Evolutionary conservation across 1,140 invertebrate species (phyloP), one percentile per base, ranked within the genome.

Genomic region (Apis dorsata): DNA sequence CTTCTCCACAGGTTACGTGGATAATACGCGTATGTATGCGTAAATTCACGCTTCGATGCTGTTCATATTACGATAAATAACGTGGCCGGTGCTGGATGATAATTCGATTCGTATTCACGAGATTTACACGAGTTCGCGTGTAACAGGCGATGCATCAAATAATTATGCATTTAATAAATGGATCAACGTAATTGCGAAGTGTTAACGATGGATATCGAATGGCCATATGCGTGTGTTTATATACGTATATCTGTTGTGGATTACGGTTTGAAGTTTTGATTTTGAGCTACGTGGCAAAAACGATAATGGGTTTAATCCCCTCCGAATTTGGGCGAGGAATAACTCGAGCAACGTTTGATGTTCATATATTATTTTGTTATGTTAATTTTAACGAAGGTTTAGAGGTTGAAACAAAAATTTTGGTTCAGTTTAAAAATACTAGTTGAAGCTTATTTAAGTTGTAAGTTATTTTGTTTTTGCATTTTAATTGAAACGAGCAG

Each of bases 21-120:
- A 44, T 21, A 70, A 57, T 51, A 49, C 34, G 15, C n/a, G 19
- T 24, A 24, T 53, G 53, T n/a, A 24, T 13, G 59, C 57, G 28
- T 44, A 44, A 69, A 74, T 57, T 49, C 55, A 51, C 59, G 68
- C 24, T 15, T 11, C 57, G 60, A 66, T 81, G 44, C 19, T 49
- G 44, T 34, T 49, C 60, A 34, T 57, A 63, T 81, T 71, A 74
- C 57, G 57, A 81, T 74, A 65, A 81, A 65, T 74, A 60, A 51
- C 44, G 28, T 19, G 8, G 53, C 34, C 17, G n/a, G 12, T 59
- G 17, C 24, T 34, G 28, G 71, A 74, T 65, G 79, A 81, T 81
- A 57, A 81, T 74, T 74, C 59, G 51, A 81, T 74, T 73, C 59
- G 69, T 28, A 28, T 24, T 9, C 21, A 21, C 34, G 53, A 68